These are phyloP conservation scores for Scomber colias DNA, from an alignment of 2,113 vertebrate species.

Conservation along the genomic window DNA sequence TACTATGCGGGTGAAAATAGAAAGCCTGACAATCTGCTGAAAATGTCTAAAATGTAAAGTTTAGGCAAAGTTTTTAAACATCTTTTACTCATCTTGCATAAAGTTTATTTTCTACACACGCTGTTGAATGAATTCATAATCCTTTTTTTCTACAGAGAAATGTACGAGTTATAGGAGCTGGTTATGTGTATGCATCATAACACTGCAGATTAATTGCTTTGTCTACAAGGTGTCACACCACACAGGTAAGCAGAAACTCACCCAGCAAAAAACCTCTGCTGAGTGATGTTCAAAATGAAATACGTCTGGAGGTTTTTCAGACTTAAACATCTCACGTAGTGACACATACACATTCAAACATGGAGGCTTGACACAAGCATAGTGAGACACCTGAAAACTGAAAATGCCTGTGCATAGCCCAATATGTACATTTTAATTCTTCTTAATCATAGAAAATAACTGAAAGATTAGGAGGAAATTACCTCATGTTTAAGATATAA, in stretches of 20 bases:
- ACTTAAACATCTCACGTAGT: constrained; percentile 6
- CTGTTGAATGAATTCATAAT: neutral
- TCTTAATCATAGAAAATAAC: constrained; percentile 19
- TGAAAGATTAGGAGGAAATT: neutral
- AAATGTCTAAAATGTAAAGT: neutral
- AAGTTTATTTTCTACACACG: constrained; percentile 16
- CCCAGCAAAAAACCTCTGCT: constrained; percentile 41
- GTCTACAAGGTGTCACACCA: constrained; percentile 30
- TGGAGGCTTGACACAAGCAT: constrained; percentile 40
- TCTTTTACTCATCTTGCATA: constrained; percentile 3
- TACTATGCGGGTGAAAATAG: constrained; percentile 10
- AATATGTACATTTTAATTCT: constrained; percentile 53
- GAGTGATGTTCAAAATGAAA: constrained; percentile 50
- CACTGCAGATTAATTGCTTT: constrained; percentile 31
- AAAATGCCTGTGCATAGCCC: constrained; percentile 68
- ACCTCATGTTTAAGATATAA: neutral
- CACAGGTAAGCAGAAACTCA: constrained; percentile 63
- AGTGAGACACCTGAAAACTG: constrained; percentile 24
- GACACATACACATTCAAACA: constrained; percentile 33
- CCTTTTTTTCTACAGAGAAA: constrained; percentile 4
- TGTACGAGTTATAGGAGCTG: constrained; percentile 2
- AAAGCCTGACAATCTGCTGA: neutral
- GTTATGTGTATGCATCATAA: constrained; percentile 27
- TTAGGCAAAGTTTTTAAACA: constrained; percentile 8
- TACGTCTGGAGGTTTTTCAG: constrained; percentile 71